Base-by-base conservation (phyloP, 2,888 invertebrate genomes). In the Nesidiocoris tenuis region DNA sequence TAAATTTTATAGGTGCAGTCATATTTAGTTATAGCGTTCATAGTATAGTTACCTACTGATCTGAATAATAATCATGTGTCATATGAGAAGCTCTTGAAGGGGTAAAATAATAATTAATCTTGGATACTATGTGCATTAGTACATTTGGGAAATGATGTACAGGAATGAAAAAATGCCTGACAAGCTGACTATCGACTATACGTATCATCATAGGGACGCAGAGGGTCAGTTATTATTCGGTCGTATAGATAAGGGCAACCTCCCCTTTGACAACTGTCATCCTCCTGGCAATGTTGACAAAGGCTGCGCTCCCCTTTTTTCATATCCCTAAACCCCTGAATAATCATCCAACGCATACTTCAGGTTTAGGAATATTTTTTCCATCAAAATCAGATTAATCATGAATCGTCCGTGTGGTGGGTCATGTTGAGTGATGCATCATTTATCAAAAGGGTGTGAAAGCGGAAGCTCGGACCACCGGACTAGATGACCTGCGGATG, bases 301-400 rank as follows among this genome's bases (percentile, higher is more conserved):
- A 39, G 39, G 39, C 3, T 39, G 3, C 12, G 12, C 12, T 12
- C 39, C 39, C 39, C 39, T 39, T 65, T 63, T 17, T 39, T 65
- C 65, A 65, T 65, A 65, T 65, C 39, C 19, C 65, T 65, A 65
- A 65, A 24, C 65, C 65, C 18, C 17, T 39, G 65, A 65, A 65
- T 65, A 65, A 65, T 65, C 65, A 17, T 61, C 23, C 65, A 39
- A 39, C 39, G 65, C 65, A 65, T 25, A 65, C 65, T 65, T 65
- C 65, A 39, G 39, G 65, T 65, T 65, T 65, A 18, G 39, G 65
- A 65, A 65, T 65, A 65, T 65, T 65, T 65, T 65, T 65, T 65
- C 65, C 65, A 65, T 65, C 65, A 65, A 39, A 12, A 39, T 65
- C 65, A 65, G 65, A 65, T 65, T 65, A 65, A 65, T 65, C 65